Percentiles rank a stretch among this genome's conserved stretches.
phyloP scores from a whole-genome alignment of 2,888 invertebrate species.

The Mimumesa dahlbomi region DNA sequence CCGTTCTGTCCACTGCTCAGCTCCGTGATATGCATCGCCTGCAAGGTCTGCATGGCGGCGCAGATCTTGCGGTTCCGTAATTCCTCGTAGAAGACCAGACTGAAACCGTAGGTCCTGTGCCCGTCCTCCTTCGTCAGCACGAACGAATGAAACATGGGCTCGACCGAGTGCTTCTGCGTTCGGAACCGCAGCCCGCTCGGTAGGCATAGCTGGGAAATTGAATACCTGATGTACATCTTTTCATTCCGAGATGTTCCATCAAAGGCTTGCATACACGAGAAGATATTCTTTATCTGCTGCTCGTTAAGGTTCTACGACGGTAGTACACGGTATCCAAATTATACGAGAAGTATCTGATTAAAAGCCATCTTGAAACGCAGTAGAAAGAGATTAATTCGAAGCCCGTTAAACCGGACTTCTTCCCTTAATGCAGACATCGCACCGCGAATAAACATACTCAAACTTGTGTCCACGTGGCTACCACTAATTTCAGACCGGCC shows the following conservation, averaged over 20 bases:
- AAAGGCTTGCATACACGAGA: too few species aligned
- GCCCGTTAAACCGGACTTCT: too few species aligned
- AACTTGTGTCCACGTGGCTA: too few species aligned
- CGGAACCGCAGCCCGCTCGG: slow-evolving; percentile 97
- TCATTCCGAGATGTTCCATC: slow-evolving; percentile 23
- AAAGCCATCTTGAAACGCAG: too few species aligned
- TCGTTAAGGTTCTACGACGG: too few species aligned
- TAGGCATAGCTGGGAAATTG: slow-evolving; percentile 88
- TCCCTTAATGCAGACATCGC: too few species aligned
- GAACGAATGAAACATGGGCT: slow-evolving; percentile 97
- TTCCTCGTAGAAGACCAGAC: slow-evolving; percentile 97
- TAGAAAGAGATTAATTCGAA: too few species aligned
- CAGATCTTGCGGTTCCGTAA: slow-evolving; percentile 95
- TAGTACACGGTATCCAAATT: too few species aligned
- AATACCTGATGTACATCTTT: slow-evolving; percentile 32
- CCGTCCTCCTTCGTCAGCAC: slow-evolving; percentile 98
- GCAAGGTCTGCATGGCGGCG: slow-evolving; percentile 96
- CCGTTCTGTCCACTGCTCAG: slow-evolving; percentile 88
- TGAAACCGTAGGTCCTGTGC: slow-evolving; percentile 95
- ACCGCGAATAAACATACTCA: too few species aligned
- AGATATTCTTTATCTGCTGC: too few species aligned
- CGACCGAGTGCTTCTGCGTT: slow-evolving; percentile 93
- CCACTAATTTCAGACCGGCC: too few species aligned
- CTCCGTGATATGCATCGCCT: slow-evolving; percentile 95
- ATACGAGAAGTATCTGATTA: too few species aligned